Base-by-base conservation (phyloP, 1,140 invertebrate species). In the Protaetia brevitarsis region DNA sequence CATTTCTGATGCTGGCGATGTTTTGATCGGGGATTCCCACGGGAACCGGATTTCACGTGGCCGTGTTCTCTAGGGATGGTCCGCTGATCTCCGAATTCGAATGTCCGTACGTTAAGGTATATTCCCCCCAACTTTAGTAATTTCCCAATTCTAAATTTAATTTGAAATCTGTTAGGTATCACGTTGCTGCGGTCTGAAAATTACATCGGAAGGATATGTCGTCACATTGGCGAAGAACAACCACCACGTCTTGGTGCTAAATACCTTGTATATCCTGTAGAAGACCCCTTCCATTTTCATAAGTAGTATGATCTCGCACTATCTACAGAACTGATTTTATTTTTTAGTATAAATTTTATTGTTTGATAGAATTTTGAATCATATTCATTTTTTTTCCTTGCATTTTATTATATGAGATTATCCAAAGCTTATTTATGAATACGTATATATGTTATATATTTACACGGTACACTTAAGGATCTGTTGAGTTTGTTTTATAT, bases 171-270 rank as follows among this genome's bases (percentile, higher is more conserved):
- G 85, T 63, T 82, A 97, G 90, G 95, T 98, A 41, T 97, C 94
- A 68, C 90, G 96, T 74, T 98, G 96, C 84, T 97, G 95, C 79
- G 96, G 96, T 56, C 84, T 98, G 72, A 97, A 97, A 83, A 95
- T 98, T 71, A 97, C 95, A 41, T 93, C 92, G 3, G 94, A 97
- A 83, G 96, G 95, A 63, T 96, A 95, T 82, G 90, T 98, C 68
- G 94, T 98, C 70, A 98, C 96, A 61, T 82, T 98, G 79, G 96
- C 96, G 74, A 97, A 98, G 84, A 98, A 97, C 85, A 98, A 98
- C 84, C 95, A 98, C 82, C 94, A 97, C 81, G 95, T 98, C 72
- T 87, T 98, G 78, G 92, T 98, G 73, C 85, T 98, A 74, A 95
- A 97, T 83, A 97, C 94, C 37, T 87, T 96, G 72, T 96, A 95